A percentile compares a stretch with the other conserved stretches of the same genome.
Evolutionary conservation across 2,113 vertebrate species (phyloP).

Genomic region (Sitta europaea): DNA sequence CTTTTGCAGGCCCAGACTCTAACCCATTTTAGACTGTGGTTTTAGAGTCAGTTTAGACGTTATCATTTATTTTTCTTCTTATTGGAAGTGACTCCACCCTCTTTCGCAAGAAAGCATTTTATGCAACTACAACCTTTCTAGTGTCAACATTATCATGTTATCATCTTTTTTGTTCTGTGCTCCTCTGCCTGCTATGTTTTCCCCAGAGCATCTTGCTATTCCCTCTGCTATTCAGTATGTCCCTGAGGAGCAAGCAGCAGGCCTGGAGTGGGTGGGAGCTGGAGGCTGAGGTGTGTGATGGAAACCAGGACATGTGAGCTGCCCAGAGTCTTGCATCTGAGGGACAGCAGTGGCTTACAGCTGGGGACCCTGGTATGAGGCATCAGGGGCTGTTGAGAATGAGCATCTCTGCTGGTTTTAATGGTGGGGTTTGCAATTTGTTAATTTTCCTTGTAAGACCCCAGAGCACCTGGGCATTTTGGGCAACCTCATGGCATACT

Average conservation of each 20-base stretch:
- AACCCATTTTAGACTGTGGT: background rate
- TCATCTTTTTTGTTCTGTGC: background rate
- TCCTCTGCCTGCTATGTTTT: background rate
- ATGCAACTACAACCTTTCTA: too few species aligned
- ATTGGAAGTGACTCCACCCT: rapidly evolving
- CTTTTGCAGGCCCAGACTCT: background rate
- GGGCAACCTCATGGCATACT: background rate
- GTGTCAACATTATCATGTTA: rapidly evolving
- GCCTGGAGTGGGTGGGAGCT: rapidly evolving
- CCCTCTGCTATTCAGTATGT: background rate
- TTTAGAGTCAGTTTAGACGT: background rate
- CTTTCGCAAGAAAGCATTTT: background rate
- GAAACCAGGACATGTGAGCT: background rate
- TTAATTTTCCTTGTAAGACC: background rate
- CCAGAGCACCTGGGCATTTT: too few species aligned
- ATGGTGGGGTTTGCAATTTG: background rate
- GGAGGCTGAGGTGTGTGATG: background rate
- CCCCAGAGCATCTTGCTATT: rapidly evolving
- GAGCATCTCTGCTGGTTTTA: background rate
- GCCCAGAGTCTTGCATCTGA: background rate
- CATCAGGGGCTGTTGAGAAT: background rate
- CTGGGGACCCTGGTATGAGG: background rate
- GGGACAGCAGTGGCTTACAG: background rate
- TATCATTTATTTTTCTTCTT: background rate
- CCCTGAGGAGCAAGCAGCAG: rapidly evolving